Percentiles rank a stretch among this genome's conserved stretches.
Evolutionary conservation across 2,888 invertebrate genomes (phyloP).

Genomic region (Zygothrica quintamaculata): DNA sequence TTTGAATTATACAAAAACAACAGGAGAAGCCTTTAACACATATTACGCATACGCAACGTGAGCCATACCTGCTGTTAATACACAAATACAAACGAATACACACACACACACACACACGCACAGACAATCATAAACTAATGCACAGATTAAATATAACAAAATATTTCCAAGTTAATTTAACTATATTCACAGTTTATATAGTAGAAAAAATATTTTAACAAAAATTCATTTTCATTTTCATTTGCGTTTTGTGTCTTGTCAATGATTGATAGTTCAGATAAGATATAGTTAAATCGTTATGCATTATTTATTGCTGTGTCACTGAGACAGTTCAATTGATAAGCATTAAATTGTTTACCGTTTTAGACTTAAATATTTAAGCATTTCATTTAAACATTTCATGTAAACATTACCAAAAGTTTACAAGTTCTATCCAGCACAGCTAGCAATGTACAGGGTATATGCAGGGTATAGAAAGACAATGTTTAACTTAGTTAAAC

Average conservation of each 20-base stretch:
- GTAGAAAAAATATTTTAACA: conserved; percentile 27
- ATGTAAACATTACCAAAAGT: too few species aligned
- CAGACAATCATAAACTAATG: conserved; percentile 42
- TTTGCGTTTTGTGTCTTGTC: not conserved
- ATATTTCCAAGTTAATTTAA: too few species aligned
- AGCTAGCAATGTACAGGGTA: too few species aligned
- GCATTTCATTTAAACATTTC: too few species aligned
- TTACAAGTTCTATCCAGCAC: too few species aligned
- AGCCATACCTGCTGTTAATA: conserved; percentile 12
- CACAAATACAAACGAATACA: conserved; percentile 35
- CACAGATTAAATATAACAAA: conserved; percentile 35
- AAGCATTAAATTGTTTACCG: conserved; percentile 17
- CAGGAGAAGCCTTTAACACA: conserved; percentile 5
- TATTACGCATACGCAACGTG: conserved; percentile 68
- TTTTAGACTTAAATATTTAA: too few species aligned
- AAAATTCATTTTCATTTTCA: conserved; percentile 57
- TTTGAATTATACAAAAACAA: conserved; percentile 14
- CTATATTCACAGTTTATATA: conserved; percentile 23
- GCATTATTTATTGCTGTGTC: conserved; percentile 52
- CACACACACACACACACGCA: too few species aligned
- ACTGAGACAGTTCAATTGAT: conserved; percentile 44
- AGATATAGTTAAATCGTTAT: conserved; percentile 56
- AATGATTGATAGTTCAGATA: conserved; percentile 69
- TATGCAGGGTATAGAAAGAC: too few species aligned
- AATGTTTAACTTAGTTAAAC: too few species aligned